These are phyloP conservation scores for Drosophila pegasa DNA, from an alignment of 2,888 invertebrate species.

Conservation along the genomic window DNA sequence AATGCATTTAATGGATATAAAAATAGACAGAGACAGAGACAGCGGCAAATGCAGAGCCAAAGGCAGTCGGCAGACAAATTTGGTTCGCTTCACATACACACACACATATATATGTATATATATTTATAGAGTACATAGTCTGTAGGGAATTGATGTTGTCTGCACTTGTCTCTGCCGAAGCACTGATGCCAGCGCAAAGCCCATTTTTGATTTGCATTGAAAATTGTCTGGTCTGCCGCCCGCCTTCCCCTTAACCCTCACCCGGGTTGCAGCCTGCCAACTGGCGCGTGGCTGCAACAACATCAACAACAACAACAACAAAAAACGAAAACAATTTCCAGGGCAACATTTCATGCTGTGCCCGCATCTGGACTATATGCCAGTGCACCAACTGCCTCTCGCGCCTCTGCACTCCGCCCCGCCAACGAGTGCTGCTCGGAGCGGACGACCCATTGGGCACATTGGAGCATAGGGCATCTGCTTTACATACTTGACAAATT, in stretches of 20 bases:
- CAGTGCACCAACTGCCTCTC: conserved; percentile 43
- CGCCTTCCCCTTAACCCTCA: conserved; percentile 19
- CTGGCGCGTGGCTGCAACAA: conserved; percentile 52
- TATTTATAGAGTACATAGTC: conserved; percentile 37
- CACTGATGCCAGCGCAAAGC: conserved; percentile 35
- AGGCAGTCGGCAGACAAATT: conserved; percentile 39
- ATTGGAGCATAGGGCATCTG: conserved; percentile 66
- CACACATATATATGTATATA: not conserved
- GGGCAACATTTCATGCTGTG: conserved; percentile 37
- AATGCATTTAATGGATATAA: conserved; percentile 75
- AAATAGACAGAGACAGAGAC: conserved; percentile 64
- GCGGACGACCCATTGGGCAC: conserved; percentile 35
- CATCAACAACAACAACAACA: conserved; percentile 6
- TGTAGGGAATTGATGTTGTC: conserved; percentile 62
- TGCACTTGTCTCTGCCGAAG: conserved; percentile 59
- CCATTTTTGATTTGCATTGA: conserved; percentile 71
- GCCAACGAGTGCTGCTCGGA: not conserved
- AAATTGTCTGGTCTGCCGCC: conserved; percentile 34
- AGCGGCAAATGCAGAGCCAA: conserved; percentile 43
- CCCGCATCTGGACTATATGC: conserved; percentile 44
- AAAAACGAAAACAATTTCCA: conserved; percentile 27
- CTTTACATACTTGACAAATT: conserved; percentile 80
- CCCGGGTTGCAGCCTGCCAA: conserved; percentile 14
- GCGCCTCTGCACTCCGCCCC: not conserved
- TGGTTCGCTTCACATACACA: conserved; percentile 13